These are phyloP conservation scores for Acleris sparsana DNA, from an alignment of 2,888 invertebrate species.

Conservation along the genomic window DNA sequence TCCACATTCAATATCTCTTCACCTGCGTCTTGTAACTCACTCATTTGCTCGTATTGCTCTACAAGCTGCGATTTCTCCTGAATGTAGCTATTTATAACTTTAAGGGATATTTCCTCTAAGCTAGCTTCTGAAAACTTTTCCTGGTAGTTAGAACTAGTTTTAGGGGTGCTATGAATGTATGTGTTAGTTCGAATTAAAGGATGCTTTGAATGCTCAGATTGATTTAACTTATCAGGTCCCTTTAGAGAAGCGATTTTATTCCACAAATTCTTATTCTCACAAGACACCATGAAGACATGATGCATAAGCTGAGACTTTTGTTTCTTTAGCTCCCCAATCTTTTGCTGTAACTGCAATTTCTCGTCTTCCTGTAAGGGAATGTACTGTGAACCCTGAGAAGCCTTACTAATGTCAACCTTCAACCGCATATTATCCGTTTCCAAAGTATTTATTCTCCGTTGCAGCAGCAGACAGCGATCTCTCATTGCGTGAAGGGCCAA, in stretches of 20 bases:
- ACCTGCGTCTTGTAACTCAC: constrained; percentile 82
- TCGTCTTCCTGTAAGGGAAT: constrained; percentile 73
- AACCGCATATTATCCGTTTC: constrained; percentile 91
- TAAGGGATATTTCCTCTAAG: constrained; percentile 90
- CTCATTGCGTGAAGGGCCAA: constrained; percentile 92
- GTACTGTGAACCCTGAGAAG: constrained; percentile 57
- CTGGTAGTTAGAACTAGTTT: constrained; percentile 81
- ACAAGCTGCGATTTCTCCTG: constrained; percentile 88
- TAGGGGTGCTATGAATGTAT: constrained; percentile 87
- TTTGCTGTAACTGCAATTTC: constrained; percentile 80
- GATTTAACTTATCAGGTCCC: constrained; percentile 54
- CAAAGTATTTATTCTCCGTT: constrained; percentile 86
- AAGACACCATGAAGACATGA: constrained; percentile 91
- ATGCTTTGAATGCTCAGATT: constrained; percentile 57
- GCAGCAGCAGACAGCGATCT: constrained; percentile 90
- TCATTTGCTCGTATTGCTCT: constrained; percentile 87
- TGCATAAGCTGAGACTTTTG: constrained; percentile 90
- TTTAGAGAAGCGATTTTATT: constrained; percentile 85
- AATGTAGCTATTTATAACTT: constrained; percentile 87
- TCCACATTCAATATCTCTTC: constrained; percentile 82
- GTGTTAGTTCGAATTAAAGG: constrained; percentile 81
- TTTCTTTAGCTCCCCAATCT: constrained; percentile 87
- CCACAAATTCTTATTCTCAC: constrained; percentile 92
- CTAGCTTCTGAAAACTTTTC: constrained; percentile 85
- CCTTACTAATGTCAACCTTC: constrained; percentile 65